Base-by-base conservation (phyloP, 2,888 invertebrate species). In the Theretra japonica region DNA sequence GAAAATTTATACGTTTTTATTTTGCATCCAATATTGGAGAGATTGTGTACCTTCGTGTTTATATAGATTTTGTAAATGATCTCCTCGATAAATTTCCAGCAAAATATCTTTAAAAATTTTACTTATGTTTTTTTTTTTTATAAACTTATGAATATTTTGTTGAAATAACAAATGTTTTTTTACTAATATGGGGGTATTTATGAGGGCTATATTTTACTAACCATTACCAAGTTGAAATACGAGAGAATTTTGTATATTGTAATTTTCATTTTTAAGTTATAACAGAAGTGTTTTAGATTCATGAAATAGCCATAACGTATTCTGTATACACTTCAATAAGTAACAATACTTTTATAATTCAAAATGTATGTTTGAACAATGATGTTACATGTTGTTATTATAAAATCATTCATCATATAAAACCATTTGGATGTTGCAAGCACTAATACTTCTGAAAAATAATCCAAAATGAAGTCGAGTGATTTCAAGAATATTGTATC, bases 61-160 rank as follows among this genome's bases (percentile, higher is more conserved):
- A 65, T 48, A 41, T 48, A 65, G 65, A 41, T 48, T 48, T 65
- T 65, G 41, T 65, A 48, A 65, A 48, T 48, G 65, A 65, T 65
- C 65, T 65, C 65, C 25, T 25, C 58, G 58, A 25, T 58, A 8
- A 33, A 65, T 65, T 48, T 65, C 53, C 53, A 53, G n/a, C 7
- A 53, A 53, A 53, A 53, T 41, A 11, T 2, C 41, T 41, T 41
- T 41, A 41, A 41, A 41, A 41, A 41, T 41, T 41, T 41, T 41
- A 41, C 41, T 41, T 41, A 41, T 30, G 57, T 23, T 8, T 1
- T 41, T 19, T 33, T 15, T 53, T 53, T 48, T 15, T 23, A 65
- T 23, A 23, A 17, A 23, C 41, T 41, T 17, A 15, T 2, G 41
- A 62, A 21, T 62, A 62, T 60, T 60, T 33, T 65, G 23, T 65